Evolutionary conservation across 2,888 invertebrate genomes (phyloP).

Genomic region (Yponomeuta sedellus): DNA sequence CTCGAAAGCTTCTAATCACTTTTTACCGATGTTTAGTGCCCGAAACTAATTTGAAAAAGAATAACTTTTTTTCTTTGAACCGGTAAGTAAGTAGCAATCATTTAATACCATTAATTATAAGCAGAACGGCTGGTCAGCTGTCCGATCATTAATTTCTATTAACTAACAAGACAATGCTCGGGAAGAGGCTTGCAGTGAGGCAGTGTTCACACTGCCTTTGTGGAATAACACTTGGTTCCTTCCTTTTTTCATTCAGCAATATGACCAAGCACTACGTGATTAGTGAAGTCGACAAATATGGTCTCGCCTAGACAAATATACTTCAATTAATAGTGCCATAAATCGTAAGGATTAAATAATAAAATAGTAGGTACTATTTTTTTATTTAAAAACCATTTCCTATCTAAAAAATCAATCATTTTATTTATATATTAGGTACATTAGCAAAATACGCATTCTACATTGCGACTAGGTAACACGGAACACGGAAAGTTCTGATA

Average conservation of each 20-base stretch:
- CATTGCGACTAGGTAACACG: no score
- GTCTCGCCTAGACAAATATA: no score
- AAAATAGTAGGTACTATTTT: no score
- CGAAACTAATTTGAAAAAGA: neutral
- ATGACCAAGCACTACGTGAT: no score
- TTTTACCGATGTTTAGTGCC: neutral
- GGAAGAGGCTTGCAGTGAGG: neutral
- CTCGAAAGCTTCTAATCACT: neutral
- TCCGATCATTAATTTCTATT: constrained; percentile 68
- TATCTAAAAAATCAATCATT: no score
- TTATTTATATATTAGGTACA: no score
- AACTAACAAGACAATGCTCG: constrained; percentile 35
- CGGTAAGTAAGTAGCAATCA: constrained; percentile 4
- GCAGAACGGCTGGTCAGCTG: constrained; percentile 45
- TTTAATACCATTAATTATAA: constrained; percentile 56
- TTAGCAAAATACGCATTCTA: no score
- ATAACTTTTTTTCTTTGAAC: constrained; percentile 1
- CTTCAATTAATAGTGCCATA: no score
- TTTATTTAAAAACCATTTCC: no score
- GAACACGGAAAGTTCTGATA: no score
- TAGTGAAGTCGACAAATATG: no score
- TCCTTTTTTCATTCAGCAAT: neutral
- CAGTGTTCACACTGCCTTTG: neutral
- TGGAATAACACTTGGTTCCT: neutral
- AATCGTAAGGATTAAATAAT: no score